Percentiles rank a stretch among this genome's conserved stretches.
Evolutionary conservation across 2,888 invertebrate species (phyloP).

Genomic region (Oscheius myriophilus): DNA sequence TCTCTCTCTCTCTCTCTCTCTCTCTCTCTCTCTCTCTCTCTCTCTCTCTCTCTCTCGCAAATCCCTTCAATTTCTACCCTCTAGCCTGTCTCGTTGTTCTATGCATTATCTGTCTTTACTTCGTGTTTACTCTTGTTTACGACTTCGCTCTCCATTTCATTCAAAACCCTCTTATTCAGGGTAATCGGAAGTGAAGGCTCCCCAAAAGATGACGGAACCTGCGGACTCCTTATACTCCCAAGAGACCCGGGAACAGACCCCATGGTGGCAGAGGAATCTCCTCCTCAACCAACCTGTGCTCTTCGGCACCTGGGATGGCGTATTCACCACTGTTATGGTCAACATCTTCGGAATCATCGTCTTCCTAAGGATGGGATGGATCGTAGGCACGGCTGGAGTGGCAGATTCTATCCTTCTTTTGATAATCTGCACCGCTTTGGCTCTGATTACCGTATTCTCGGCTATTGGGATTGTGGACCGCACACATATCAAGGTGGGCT

Average conservation of each 20-base stretch:
- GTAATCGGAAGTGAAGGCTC: background rate
- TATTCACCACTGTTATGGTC: slow-evolving; percentile 94
- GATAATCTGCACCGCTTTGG: slow-evolving; percentile 81
- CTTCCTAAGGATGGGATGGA: slow-evolving; percentile 95
- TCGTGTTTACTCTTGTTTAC: too few species aligned
- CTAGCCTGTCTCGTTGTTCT: too few species aligned
- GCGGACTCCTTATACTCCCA: slow-evolving; percentile 66
- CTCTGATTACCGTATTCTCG: slow-evolving; percentile 89
- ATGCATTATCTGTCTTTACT: too few species aligned
- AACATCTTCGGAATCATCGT: slow-evolving; percentile 98
- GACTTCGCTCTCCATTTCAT: too few species aligned
- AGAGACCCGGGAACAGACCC: slow-evolving; percentile 40
- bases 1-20: background rate
- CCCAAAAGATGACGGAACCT: slow-evolving; percentile 42
- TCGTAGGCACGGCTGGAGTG: slow-evolving; percentile 79
- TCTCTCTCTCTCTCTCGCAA: background rate
- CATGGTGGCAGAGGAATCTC: slow-evolving; percentile 67
- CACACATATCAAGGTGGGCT: slow-evolving; percentile 46
- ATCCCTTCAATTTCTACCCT: background rate
- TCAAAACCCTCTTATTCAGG: too few species aligned
- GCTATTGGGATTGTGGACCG: slow-evolving; percentile 93
- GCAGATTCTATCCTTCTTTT: slow-evolving; percentile 73
- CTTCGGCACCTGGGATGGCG: slow-evolving; percentile 97
- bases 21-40: background rate
- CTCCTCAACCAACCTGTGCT: slow-evolving; percentile 89